Conservation (phyloP, 2,797 vertebrate species). For the Myioborus melanocephalus region DNA sequence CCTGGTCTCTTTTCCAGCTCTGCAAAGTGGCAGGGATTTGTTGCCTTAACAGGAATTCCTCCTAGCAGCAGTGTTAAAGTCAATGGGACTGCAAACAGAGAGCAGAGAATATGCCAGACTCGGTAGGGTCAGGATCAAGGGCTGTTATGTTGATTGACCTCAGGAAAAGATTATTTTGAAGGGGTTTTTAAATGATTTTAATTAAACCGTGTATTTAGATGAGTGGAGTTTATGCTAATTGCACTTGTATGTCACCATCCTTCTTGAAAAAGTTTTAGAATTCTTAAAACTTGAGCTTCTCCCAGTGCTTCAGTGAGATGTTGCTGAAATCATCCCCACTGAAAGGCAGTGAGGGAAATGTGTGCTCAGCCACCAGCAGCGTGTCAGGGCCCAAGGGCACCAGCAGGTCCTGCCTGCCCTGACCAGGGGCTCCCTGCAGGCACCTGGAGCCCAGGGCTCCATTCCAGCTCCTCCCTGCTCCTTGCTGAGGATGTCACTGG, state of each 20-base stretch:
- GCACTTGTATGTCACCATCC: not conserved
- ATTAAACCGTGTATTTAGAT: constrained; percentile 22
- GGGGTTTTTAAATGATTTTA: not conserved
- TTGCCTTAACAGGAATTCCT: not conserved
- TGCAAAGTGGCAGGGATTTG: not conserved
- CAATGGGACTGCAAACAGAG: constrained; percentile 7
- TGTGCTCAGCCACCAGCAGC: fast-evolving
- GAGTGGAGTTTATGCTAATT: constrained; percentile 43
- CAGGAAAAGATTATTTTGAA: constrained; percentile 47
- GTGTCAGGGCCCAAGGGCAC: not conserved
- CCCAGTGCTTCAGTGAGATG: not conserved
- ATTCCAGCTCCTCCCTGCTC: not conserved
- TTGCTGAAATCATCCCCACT: not conserved
- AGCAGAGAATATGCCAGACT: not conserved
- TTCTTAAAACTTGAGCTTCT: not conserved
- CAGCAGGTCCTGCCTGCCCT: not conserved
- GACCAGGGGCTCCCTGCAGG: not conserved
- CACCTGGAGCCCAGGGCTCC: not conserved
- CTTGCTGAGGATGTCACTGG: not conserved
- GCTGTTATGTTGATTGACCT: constrained; percentile 47
- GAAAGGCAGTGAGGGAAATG: not conserved
- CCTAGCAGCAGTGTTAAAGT: not conserved
- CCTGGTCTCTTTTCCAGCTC: not conserved
- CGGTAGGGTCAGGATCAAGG: not conserved
- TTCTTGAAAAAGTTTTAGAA: constrained; percentile 24